Base-by-base conservation (phyloP, 2,888 invertebrate genomes). In the Ichneumoninae sp. region DNA sequence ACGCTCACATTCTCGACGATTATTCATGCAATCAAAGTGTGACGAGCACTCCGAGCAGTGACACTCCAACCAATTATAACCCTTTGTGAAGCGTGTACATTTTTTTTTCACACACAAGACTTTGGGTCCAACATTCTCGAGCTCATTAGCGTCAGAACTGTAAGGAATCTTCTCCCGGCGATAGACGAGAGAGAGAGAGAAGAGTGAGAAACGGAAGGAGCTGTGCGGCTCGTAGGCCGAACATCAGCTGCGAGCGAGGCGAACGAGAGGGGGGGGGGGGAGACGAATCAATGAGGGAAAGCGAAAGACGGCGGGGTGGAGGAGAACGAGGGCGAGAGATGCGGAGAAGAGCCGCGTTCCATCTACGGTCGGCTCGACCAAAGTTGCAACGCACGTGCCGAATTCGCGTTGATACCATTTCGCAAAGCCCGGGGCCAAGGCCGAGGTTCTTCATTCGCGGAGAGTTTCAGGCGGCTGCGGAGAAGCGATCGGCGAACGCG, bases 321-420 rank as follows among this genome's bases (percentile, higher is more conserved):
- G 26, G 33, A 22, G 68, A 83, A 54, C 44, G 33, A 66, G 13
- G 60, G 66, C 52, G 10, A 71, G 30, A 44, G 60, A 74, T 22
- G 57, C 60, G 47, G 77, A 81, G 74, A 76, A 36, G 70, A 70
- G 76, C 68, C 71, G 73, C 60, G 71, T 73, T 80, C 44, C 36
- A 71, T 63, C 68, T 88, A 88, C 70, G 75, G 86, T 89, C 87
- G 33, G 74, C 89, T 92, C 91, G 87, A 57, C 84, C 63, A 47
- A 80, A 90, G 89, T 88, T 91, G 88, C 88, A 76, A 83, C 90
- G 89, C 92, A 92, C 92, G 91, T 92, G 92, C 92, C 92, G 91
- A 92, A 92, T 91, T 91, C 89, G 91, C 86, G 90, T 90, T 89
- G 90, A 89, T 89, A 88, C 88, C 88, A 89, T 88, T 89, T 86